Evolutionary conservation across 2,113 vertebrate species (phyloP).

Genomic region (Stegostoma tigrinum): DNA sequence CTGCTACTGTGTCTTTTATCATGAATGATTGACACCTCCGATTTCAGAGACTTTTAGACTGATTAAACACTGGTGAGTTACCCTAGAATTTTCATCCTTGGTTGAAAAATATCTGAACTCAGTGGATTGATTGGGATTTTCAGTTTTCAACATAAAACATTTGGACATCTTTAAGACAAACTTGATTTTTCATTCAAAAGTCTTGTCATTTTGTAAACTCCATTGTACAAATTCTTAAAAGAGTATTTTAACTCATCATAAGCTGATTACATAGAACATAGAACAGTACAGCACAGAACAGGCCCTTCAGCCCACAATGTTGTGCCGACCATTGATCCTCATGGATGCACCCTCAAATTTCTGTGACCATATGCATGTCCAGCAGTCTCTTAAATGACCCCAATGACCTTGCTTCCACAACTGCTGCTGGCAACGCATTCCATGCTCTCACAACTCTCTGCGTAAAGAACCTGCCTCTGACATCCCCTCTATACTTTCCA

Average conservation of each 20-base stretch:
- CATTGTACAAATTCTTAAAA: not conserved
- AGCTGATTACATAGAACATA: no score
- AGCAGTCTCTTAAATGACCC: no score
- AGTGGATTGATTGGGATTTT: not conserved
- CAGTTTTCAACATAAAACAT: not conserved
- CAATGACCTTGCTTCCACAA: no score
- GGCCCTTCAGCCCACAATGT: no score
- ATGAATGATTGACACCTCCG: not conserved
- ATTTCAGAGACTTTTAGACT: not conserved
- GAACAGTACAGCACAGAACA: no score
- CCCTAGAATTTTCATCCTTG: not conserved
- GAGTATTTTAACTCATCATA: not conserved
- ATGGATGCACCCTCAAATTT: no score
- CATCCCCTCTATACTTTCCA: no score
- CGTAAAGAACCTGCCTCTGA: no score
- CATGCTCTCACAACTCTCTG: no score
- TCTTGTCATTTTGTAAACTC: not conserved
- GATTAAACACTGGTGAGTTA: not conserved
- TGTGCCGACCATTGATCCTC: no score
- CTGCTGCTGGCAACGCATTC: no score
- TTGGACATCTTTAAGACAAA: not conserved
- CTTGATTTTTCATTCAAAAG: not conserved
- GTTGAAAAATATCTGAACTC: not conserved
- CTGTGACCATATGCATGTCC: no score
- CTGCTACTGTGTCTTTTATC: constrained; percentile 1